Evolutionary conservation across 2,797 vertebrate genomes (phyloP).

Genomic region (Urosaurus nigricauda): DNA sequence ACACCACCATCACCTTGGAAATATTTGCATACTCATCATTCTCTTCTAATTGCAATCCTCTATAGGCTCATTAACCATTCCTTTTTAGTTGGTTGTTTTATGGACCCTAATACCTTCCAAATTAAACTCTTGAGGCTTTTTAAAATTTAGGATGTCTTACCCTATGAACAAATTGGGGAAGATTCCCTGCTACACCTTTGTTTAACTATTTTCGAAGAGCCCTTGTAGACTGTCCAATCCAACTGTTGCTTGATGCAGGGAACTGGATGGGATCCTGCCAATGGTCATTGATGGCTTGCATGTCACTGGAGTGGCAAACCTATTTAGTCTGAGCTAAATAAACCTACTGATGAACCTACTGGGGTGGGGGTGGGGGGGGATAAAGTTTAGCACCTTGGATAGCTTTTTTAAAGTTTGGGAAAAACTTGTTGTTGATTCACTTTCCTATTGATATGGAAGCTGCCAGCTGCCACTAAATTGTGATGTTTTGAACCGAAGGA

Average conservation of each 20-base stretch:
- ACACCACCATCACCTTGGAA: background rate
- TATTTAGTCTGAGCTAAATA: too few relatives aligned
- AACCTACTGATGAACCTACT: too few relatives aligned
- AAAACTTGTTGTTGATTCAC: background rate
- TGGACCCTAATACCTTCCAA: background rate
- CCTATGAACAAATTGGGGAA: background rate
- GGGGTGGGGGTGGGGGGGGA: too few relatives aligned
- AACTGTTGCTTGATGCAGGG: background rate
- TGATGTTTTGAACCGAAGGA: background rate
- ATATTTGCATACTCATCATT: background rate
- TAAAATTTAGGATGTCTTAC: background rate
- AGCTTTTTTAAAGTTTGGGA: too few relatives aligned
- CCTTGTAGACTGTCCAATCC: too few relatives aligned
- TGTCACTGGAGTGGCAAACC: too few relatives aligned
- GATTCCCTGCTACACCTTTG: too few relatives aligned
- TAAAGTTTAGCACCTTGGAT: too few relatives aligned
- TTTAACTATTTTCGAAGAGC: background rate
- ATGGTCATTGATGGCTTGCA: too few relatives aligned
- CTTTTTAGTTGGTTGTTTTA: background rate
- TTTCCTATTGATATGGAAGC: background rate
- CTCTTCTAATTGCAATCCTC: background rate
- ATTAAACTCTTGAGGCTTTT: background rate
- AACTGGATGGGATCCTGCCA: background rate
- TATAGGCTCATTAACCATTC: background rate
- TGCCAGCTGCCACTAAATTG: background rate